Base-by-base conservation (phyloP, 2,113 vertebrate genomes). In the Xenotilapia caudafasciata region DNA sequence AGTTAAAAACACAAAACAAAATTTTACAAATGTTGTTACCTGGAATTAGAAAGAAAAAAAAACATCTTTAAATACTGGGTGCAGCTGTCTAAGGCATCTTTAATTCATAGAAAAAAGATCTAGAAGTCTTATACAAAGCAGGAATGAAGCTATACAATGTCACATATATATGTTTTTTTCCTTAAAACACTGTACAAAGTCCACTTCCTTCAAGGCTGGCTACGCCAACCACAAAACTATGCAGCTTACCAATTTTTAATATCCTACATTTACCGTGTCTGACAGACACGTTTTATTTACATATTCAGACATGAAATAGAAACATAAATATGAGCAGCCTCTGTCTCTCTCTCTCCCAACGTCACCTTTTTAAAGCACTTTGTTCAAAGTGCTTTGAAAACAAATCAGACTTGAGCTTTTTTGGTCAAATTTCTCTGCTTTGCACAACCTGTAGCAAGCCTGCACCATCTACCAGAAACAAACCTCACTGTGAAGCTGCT, bases 1-100 rank as follows among this genome's bases (percentile, higher is more conserved):
- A 95, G 83, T 92, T 95, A 96, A 88, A 93, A 95, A 92, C 82
- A 94, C 68, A 94, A 91, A 92, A 92, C 84, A 77, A 51, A 92
- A 83, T 70, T 92, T 92, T 95, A 96, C 91, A 94, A 95, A 96
- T 88, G 80, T 91, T 94, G 77, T 94, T 95, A 93, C 88, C 88
- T 92, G 93, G 92, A 95, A 95, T 91, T 93, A 95, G 88, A 95
- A 85, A 94, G 38, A 79, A 12, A 28, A 73, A 77, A 58, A 86
- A 86, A 21, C 10, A 77, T 89, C 54, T 90, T 95, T 96, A 95
- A 96, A 97, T 96, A 96, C 90, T 95, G 94, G 93, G 92, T 88
- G 92, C 91, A 93, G 93, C 94, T 95, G 91, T 96, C 96, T 96
- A 96, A 96, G 96, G 96, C 96, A 96, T 96, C 93, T 95, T 94